Conservation (phyloP, 2,888 invertebrate genomes). For the Iphiclides podalirius region DNA sequence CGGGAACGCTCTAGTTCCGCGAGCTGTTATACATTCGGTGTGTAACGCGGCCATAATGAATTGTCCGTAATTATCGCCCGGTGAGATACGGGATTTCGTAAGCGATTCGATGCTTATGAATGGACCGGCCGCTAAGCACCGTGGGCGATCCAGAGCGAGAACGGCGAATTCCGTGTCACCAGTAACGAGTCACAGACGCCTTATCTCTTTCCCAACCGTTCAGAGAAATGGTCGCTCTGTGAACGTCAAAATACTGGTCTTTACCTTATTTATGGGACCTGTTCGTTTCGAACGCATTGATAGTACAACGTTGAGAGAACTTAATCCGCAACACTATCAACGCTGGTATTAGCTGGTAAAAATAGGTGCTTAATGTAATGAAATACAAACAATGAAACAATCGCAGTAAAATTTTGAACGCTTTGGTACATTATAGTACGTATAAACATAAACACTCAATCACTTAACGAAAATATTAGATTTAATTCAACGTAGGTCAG, state of each 20-base stretch:
- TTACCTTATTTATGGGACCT: slow-evolving; percentile 39
- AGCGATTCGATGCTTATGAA: slow-evolving; percentile 65
- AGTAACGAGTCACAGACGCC: slow-evolving; percentile 16
- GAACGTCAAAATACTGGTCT: slow-evolving; percentile 39
- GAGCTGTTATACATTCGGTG: slow-evolving; percentile 9
- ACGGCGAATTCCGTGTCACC: slow-evolving; percentile 54
- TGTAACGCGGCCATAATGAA: slow-evolving; percentile 33
- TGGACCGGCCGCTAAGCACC: slow-evolving; percentile 30
- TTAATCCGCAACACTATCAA: no score
- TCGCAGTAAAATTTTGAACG: no score
- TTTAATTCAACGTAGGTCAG: no score
- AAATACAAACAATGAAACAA: no score
- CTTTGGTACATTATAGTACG: no score
- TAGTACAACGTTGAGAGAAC: no score
- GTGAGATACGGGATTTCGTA: slow-evolving; percentile 52
- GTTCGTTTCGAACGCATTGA: no score
- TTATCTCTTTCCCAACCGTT: slow-evolving; percentile 24
- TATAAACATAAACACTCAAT: no score
- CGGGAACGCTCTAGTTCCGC: no score
- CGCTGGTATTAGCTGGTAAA: no score
- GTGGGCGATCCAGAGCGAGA: slow-evolving; percentile 63
- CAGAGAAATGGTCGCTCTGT: slow-evolving; percentile 31
- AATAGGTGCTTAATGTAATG: no score
- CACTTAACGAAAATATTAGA: no score
- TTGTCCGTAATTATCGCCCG: slow-evolving; percentile 12